Evolutionary conservation across 2,888 invertebrate species (phyloP).

Genomic region (Tinea pellionella): DNA sequence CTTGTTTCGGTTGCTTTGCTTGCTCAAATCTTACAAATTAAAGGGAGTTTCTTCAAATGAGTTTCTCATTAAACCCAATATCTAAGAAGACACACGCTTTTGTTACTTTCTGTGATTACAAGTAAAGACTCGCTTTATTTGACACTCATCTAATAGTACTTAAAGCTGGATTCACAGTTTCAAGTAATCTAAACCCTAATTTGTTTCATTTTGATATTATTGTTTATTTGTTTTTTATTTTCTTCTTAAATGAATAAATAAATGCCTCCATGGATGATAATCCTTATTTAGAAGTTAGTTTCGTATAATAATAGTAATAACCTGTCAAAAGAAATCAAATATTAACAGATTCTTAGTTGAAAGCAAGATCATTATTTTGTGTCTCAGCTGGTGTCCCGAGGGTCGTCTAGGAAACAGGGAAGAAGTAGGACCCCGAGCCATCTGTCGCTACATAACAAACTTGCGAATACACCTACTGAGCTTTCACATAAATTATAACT

Average conservation of each 20-base stretch:
- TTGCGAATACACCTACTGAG: not conserved
- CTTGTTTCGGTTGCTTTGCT: not conserved
- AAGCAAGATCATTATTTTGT: constrained; percentile 2
- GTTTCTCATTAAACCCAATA: too few relatives aligned
- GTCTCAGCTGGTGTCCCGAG: not conserved
- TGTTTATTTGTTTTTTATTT: too few relatives aligned
- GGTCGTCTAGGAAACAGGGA: not conserved
- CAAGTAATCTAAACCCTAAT: too few relatives aligned
- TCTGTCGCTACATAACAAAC: constrained; percentile 3
- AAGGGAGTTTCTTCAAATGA: not conserved
- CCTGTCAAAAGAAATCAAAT: not conserved
- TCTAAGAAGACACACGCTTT: too few relatives aligned
- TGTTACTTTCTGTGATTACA: too few relatives aligned
- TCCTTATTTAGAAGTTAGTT: too few relatives aligned
- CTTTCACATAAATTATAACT: not conserved
- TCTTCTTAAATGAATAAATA: too few relatives aligned
- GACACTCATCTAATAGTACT: too few relatives aligned
- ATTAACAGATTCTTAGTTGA: not conserved
- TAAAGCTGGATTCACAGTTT: too few relatives aligned
- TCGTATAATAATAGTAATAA: not conserved
- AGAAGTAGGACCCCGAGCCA: not conserved
- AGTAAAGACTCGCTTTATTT: too few relatives aligned
- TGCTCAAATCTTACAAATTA: not conserved
- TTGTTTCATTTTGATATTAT: too few relatives aligned
- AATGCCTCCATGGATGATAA: too few relatives aligned